Conservation (phyloP, 37 sponge, comb jelly and placozoan species). For the Halichondria panicea region DNA sequence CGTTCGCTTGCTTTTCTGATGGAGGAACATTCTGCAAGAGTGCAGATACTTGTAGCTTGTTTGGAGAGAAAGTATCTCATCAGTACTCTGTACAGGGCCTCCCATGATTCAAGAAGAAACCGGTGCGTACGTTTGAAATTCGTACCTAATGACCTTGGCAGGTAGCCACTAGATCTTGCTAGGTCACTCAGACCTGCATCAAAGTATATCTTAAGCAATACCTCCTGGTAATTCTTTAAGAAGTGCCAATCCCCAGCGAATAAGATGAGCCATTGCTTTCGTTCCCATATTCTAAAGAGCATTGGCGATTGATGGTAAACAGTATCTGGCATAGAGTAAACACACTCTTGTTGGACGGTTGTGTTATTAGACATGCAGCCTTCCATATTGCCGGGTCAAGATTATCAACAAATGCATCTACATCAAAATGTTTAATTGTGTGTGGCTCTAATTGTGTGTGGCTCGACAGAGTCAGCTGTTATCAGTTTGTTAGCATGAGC, state of each 20-base stretch:
- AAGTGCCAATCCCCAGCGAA: constrained; percentile 45
- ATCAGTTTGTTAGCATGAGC: not conserved
- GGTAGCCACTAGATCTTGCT: constrained; percentile 25
- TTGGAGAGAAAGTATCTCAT: not conserved
- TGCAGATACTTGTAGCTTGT: not conserved
- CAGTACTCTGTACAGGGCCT: constrained; percentile 5
- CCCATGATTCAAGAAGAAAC: constrained; percentile 22
- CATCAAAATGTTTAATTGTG: not conserved
- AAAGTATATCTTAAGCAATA: constrained; percentile 15
- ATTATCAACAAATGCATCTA: not conserved
- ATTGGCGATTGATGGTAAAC: constrained; percentile 3
- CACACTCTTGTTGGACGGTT: not conserved
- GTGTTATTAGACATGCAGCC: not conserved
- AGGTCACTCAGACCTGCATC: constrained; percentile 19
- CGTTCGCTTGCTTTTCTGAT: not conserved
- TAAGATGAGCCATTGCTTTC: constrained; percentile 18
- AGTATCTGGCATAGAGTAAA: constrained; percentile 8
- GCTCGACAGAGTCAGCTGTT: not conserved
- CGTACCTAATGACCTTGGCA: not conserved
- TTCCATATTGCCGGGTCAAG: constrained; percentile 1
- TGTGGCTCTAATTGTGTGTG: not conserved
- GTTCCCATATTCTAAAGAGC: no score
- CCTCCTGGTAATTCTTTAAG: constrained; percentile 17
- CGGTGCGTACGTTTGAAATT: constrained; percentile 24
- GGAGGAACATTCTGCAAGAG: not conserved